Percentiles rank a stretch among this genome's conserved stretches.
Evolutionary conservation across 2,113 vertebrate genomes (phyloP).

Genomic region (Tamias sibiricus): DNA sequence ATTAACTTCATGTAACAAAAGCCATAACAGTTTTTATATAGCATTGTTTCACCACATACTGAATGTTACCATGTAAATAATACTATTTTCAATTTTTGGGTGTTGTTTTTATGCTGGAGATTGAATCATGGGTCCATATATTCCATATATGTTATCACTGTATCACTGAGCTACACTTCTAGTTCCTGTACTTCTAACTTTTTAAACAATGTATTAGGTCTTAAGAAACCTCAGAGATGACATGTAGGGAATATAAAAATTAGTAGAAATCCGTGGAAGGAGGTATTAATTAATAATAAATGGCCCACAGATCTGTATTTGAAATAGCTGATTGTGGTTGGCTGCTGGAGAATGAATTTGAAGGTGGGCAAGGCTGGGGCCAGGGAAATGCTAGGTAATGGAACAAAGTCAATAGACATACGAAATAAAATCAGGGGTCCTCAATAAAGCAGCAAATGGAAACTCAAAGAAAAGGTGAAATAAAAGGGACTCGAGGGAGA

Average conservation of each 20-base stretch:
- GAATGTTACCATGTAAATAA: not conserved
- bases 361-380: not conserved
- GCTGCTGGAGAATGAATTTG: not conserved
- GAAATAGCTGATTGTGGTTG: not conserved
- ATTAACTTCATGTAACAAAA: constrained; percentile 7
- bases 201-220: not conserved
- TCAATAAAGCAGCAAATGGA: not conserved
- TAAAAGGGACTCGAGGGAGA: constrained; percentile 3
- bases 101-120: too few relatives aligned
- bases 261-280: not conserved
- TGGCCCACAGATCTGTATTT: not conserved
- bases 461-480: not conserved
- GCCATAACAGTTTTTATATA: not conserved
- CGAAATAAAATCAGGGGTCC: not conserved
- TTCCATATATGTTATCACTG: too few relatives aligned
- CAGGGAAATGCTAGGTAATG: not conserved
- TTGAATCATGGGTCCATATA: too few relatives aligned
- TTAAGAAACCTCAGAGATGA: not conserved
- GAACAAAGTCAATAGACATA: not conserved
- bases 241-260: not conserved
- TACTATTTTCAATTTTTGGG: not conserved
- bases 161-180: too few relatives aligned
- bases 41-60: not conserved
- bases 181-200: too few relatives aligned
- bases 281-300: not conserved